Evolutionary conservation across 1,140 invertebrate genomes (phyloP), one percentile per base, ranked within the genome.

Genomic region (Ceratina japonica): DNA sequence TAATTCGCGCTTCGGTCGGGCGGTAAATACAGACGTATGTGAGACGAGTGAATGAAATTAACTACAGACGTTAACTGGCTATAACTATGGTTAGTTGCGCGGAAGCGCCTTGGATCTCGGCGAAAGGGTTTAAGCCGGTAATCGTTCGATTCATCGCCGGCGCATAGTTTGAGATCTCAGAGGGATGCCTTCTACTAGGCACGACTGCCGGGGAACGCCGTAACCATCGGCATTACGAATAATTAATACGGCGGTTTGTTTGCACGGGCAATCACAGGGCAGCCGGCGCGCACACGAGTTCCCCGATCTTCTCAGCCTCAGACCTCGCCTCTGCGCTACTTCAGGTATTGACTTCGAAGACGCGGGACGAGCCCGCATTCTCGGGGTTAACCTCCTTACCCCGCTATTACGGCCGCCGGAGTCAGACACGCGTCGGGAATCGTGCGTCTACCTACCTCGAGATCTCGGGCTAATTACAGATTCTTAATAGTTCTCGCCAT

Each of bases 191-290:
- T n/a, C 37, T 44, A 44, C 56, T 24, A 76, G 58, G 54, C 81
- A 44, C 49, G 58, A 44, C 54, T 69, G 37, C 37, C 37, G 37
- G 37, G 5, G 37, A 44, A 44, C 73, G 58, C 71, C 75, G 68
- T 71, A 80, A 83, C 77, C 72, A 61, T 79, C 52, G 58, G 66
- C 71, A 83, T 84, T 78, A 62, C 77, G 83, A 84, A 84, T 84
- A 84, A 84, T 84, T 84, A 84, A 84, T 84, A 84, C 72, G 61
- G 83, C 64, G 83, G 73, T 84, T 76, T 84, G 82, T 84, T 84
- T 84, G 83, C 83, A 80, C 68, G 83, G 80, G 83, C 83, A 84
- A 84, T 84, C 82, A 80, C 82, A 76, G 82, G 69, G 65, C 65
- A 54, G 71, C 61, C 49, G 22, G 75, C 49, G 75, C 49, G 81